A percentile compares a stretch with the other conserved stretches of the same genome.
phyloP scores from a whole-genome alignment of 2,888 invertebrate genomes.

The Xanthorhoe spadicearia region DNA sequence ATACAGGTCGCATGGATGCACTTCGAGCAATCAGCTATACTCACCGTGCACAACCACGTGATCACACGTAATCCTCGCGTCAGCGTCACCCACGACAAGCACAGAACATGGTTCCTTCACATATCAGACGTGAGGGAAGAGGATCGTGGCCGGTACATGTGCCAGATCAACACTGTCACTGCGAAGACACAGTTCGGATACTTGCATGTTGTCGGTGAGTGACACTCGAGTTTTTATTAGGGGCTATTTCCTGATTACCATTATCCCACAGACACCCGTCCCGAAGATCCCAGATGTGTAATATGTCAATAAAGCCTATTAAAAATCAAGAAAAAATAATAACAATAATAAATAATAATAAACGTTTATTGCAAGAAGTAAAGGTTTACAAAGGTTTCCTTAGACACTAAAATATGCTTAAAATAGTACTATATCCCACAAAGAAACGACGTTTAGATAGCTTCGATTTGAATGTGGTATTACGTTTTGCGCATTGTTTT shows the following conservation, averaged over 20 bases:
- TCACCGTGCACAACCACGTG: slow-evolving; percentile 97
- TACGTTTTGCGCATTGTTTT: too few species aligned
- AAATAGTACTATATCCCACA: too few species aligned
- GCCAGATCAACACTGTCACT: slow-evolving; percentile 96
- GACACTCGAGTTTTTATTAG: not conserved
- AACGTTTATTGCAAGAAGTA: too few species aligned
- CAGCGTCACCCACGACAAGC: slow-evolving; percentile 96
- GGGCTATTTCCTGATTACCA: too few species aligned
- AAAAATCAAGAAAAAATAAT: too few species aligned
- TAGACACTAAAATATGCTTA: too few species aligned
- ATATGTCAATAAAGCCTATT: too few species aligned
- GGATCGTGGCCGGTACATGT: slow-evolving; percentile 97
- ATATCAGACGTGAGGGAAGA: slow-evolving; percentile 96
- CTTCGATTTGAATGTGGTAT: too few species aligned
- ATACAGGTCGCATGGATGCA: slow-evolving; percentile 97
- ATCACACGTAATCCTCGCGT: slow-evolving; percentile 96
- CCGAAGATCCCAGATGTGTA: too few species aligned
- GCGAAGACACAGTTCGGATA: slow-evolving; percentile 97
- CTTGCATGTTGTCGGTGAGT: slow-evolving; percentile 93
- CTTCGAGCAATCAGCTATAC: slow-evolving; percentile 96
- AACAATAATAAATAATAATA: too few species aligned
- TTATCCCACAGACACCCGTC: not conserved
- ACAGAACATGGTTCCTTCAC: slow-evolving; percentile 96
- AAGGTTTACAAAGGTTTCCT: too few species aligned
- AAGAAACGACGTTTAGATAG: too few species aligned